Percentiles rank a stretch among this genome's conserved stretches.
These are phyloP conservation scores for Drosophila carrolli DNA, from an alignment of 1,140 invertebrate genomes.

Conservation along the genomic window DNA sequence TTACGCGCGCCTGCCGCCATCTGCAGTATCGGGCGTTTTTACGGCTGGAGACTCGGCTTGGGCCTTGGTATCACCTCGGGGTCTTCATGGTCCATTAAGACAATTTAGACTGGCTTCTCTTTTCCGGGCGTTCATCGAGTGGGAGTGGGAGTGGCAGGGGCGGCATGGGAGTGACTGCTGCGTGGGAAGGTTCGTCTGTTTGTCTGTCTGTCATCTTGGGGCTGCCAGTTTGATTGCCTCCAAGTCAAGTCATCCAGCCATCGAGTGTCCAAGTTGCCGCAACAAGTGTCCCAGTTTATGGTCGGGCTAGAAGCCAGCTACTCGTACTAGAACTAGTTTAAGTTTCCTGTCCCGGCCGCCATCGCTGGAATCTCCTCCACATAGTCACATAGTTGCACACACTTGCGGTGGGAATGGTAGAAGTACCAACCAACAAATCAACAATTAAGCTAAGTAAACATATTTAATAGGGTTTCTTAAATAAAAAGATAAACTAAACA, in stretches of 20 bases:
- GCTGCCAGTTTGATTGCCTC: slow-evolving; percentile 60
- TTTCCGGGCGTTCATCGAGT: slow-evolving; percentile 14
- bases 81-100: slow-evolving; percentile 80
- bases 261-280: slow-evolving; percentile 58
- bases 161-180: slow-evolving; percentile 33
- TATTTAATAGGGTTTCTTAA: too few relatives aligned
- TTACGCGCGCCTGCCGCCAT: slow-evolving; percentile 69
- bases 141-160: slow-evolving; percentile 1
- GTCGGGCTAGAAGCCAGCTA: slow-evolving; percentile 40
- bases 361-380: slow-evolving; percentile 44
- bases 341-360: slow-evolving; percentile 66
- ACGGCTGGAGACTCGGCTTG: not conserved
- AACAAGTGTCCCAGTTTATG: slow-evolving; percentile 80
- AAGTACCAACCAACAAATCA: not conserved
- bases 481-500: too few relatives aligned
- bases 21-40: slow-evolving; percentile 35
- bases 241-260: slow-evolving; percentile 21
- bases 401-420: slow-evolving; percentile 17
- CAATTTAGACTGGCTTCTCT: slow-evolving; percentile 72
- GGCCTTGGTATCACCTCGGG: slow-evolving; percentile 40
- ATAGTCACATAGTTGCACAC: slow-evolving; percentile 33
- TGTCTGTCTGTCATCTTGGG: slow-evolving; percentile 33
- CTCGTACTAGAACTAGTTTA: slow-evolving; percentile 75
- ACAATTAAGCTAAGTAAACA: too few relatives aligned
- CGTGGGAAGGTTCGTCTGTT: slow-evolving; percentile 64